These are phyloP conservation scores for Acipenser oxyrinchus DNA, from an alignment of 2,797 vertebrate genomes.

Conservation along the genomic window DNA sequence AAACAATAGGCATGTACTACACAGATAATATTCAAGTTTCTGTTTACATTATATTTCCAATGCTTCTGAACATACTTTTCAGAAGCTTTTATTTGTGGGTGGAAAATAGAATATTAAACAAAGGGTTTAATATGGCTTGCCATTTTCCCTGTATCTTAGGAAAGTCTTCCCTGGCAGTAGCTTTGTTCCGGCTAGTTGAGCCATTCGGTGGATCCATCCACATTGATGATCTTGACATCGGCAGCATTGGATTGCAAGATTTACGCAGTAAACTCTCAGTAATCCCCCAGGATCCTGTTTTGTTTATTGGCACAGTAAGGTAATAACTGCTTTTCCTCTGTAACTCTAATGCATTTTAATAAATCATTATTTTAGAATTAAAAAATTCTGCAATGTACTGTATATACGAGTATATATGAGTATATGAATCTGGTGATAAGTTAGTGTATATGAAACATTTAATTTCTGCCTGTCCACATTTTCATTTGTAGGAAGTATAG, in stretches of 20 bases:
- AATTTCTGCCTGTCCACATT: too few species aligned
- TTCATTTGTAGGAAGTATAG: too few species aligned
- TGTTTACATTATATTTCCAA: too few species aligned
- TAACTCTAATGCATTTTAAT: neutral
- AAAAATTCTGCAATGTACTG: too few species aligned
- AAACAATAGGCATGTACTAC: too few species aligned
- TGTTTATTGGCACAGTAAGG: constrained; percentile 72
- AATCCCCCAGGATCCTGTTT: constrained; percentile 72
- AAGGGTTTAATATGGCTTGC: too few species aligned
- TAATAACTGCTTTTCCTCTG: constrained; percentile 36
- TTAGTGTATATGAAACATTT: too few species aligned
- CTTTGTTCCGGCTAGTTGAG: constrained; percentile 66
- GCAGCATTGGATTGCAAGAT: constrained; percentile 54
- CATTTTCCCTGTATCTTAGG: constrained; percentile 37
- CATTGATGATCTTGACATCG: constrained; percentile 60
- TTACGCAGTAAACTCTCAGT: constrained; percentile 69
- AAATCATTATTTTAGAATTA: constrained; percentile 1
- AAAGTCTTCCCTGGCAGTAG: constrained; percentile 68
- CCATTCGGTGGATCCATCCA: constrained; percentile 56
- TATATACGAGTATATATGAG: too few species aligned
- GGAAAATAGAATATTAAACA: neutral
- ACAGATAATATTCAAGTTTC: too few species aligned
- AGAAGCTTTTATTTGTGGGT: constrained; percentile 10
- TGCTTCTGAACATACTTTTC: neutral
- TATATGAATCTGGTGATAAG: too few species aligned